Evolutionary conservation across 2,797 vertebrate genomes (phyloP).

Genomic region (Aldrovandia affinis): DNA sequence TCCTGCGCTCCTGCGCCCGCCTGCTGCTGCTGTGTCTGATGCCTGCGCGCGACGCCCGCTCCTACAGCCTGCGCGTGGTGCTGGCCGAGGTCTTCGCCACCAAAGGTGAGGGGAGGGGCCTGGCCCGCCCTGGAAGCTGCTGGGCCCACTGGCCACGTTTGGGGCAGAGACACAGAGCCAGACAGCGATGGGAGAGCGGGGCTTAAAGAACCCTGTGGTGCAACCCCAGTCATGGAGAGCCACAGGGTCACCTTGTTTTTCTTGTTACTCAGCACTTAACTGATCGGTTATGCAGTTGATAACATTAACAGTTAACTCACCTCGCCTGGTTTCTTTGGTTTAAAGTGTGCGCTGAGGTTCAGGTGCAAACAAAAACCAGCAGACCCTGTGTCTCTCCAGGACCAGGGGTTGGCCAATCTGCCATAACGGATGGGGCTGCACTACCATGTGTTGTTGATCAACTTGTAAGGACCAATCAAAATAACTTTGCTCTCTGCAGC

Average conservation of each 20-base stretch:
- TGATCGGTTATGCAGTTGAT: too few relatives aligned
- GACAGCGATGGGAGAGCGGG: neutral
- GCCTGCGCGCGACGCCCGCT: conserved; percentile 74
- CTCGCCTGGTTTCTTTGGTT: neutral
- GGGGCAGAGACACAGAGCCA: neutral
- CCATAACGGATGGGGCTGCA: neutral
- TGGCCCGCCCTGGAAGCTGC: too few relatives aligned
- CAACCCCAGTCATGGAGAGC: neutral
- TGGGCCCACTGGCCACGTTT: neutral
- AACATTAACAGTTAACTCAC: neutral
- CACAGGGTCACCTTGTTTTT: neutral
- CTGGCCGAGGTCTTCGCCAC: conserved; percentile 81
- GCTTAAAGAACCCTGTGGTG: neutral
- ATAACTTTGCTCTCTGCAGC: neutral
- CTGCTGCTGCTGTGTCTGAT: conserved; percentile 78
- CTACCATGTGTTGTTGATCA: neutral
- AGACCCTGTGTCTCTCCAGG: neutral
- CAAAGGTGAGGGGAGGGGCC: conserved; percentile 67
- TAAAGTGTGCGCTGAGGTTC: neutral
- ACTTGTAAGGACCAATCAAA: neutral
- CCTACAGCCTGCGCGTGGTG: conserved; percentile 75
- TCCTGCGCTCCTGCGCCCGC: conserved; percentile 76
- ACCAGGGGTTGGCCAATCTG: neutral
- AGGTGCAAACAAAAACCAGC: too few relatives aligned
- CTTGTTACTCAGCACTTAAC: neutral